A percentile compares a stretch with the other conserved stretches of the same genome.
Conservation (phyloP, 2,888 invertebrate species). For the Lacanobia wlatinum region DNA sequence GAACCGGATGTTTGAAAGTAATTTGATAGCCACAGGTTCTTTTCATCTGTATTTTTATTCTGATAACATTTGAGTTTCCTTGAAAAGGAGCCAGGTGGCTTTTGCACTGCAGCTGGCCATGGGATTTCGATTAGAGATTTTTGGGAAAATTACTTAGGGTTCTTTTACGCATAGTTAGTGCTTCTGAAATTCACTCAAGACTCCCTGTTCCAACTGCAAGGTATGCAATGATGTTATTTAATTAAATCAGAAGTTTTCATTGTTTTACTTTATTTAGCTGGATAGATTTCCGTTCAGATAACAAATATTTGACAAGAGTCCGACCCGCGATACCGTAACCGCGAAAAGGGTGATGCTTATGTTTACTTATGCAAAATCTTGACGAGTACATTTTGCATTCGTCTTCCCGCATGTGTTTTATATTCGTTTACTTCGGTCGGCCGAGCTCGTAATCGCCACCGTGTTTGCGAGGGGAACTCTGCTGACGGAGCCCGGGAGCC, state of each 20-base stretch:
- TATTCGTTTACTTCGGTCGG: constrained; percentile 90
- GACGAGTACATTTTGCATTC: constrained; percentile 89
- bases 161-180: not conserved
- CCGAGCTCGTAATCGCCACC: constrained; percentile 88
- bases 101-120: not conserved
- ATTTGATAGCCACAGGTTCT: constrained; percentile 56
- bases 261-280: constrained; percentile 10
- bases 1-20: constrained; percentile 65
- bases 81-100: constrained; percentile 34
- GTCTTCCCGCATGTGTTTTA: constrained; percentile 90
- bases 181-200: not conserved
- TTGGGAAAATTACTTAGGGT: not conserved
- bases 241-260: not conserved
- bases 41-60: constrained; percentile 37
- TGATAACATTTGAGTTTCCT: constrained; percentile 31
- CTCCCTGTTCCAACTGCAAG: not conserved
- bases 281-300: constrained; percentile 35
- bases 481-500: constrained; percentile 89
- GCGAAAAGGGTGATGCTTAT: constrained; percentile 81
- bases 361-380: constrained; percentile 90
- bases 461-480: constrained; percentile 89
- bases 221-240: not conserved
- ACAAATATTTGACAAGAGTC: constrained; percentile 68
- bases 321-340: constrained; percentile 51
- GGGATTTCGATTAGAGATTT: not conserved